A percentile compares a stretch with the other conserved stretches of the same genome.
phyloP scores from a whole-genome alignment of 2,113 vertebrate genomes.

The Struthidea cinerea region DNA sequence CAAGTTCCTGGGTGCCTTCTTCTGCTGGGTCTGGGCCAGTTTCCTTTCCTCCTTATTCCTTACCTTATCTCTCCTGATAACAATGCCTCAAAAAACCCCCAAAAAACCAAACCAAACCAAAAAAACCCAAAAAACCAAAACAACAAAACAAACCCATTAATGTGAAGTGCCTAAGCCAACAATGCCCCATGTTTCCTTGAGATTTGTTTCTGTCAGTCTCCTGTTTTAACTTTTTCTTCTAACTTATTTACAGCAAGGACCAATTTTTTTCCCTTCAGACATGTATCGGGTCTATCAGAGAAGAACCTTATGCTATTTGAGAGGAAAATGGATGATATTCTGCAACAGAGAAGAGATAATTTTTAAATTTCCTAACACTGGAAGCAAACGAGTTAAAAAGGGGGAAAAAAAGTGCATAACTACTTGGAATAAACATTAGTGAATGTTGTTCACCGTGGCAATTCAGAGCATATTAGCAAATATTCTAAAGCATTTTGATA shows the following conservation, averaged over 20 bases:
- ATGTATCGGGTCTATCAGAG: not conserved
- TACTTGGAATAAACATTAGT: not conserved
- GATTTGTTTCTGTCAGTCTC: not conserved
- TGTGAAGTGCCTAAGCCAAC: not conserved
- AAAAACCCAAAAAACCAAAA: not conserved
- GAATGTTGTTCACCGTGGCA: not conserved
- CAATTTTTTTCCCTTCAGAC: not conserved
- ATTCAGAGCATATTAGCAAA: conserved; percentile 17
- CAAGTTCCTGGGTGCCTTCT: not conserved
- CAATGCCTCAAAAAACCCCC: not conserved
- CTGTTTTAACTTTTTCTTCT: not conserved
- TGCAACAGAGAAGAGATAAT: not conserved
- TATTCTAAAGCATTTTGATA: not conserved
- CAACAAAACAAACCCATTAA: not conserved
- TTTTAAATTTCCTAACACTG: not conserved
- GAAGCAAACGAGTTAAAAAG: not conserved
- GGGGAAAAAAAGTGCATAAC: not conserved
- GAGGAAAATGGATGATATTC: not conserved
- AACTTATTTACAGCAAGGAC: not conserved
- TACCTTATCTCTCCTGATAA: not conserved
- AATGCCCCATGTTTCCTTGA: not conserved
- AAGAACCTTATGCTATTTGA: not conserved
- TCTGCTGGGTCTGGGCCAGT: not conserved
- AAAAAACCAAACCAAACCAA: not conserved
- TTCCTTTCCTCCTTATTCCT: not conserved